phyloP scores from a whole-genome alignment of 2,888 invertebrate genomes.

The Campoplex capitator region DNA sequence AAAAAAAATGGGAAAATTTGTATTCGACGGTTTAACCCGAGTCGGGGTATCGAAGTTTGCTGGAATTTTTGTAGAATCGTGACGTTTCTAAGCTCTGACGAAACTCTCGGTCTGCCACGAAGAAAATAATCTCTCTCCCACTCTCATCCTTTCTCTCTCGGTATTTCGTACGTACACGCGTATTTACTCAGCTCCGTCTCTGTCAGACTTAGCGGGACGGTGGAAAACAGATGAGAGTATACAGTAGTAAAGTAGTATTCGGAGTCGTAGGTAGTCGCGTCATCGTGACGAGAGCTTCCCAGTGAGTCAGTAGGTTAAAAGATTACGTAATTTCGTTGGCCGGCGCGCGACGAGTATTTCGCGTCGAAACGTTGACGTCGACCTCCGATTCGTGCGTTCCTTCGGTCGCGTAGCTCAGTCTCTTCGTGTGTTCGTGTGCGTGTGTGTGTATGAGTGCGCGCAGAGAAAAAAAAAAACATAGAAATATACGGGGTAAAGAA shows the following conservation, averaged over 20 bases:
- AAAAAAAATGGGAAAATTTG: neutral
- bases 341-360: conserved; percentile 25
- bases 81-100: neutral
- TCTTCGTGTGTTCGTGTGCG: neutral
- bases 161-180: neutral
- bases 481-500: neutral
- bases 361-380: conserved; percentile 58
- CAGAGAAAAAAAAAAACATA: conserved; percentile 17
- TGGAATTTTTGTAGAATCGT: neutral
- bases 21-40: neutral
- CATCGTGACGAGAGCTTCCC: conserved; percentile 63
- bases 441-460: neutral
- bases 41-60: neutral
- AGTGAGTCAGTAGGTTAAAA: conserved; percentile 79
- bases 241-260: conserved; percentile 44
- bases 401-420: neutral
- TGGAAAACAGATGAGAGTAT: neutral
- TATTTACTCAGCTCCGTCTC: neutral
- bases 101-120: neutral
- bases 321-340: conserved; percentile 77
- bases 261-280: conserved; percentile 47
- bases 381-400: conserved; percentile 5
- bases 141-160: neutral
- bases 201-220: neutral
- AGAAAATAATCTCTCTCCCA: neutral